Evolutionary conservation across 2,113 vertebrate species (phyloP).

Genomic region (Polyodon spathula): DNA sequence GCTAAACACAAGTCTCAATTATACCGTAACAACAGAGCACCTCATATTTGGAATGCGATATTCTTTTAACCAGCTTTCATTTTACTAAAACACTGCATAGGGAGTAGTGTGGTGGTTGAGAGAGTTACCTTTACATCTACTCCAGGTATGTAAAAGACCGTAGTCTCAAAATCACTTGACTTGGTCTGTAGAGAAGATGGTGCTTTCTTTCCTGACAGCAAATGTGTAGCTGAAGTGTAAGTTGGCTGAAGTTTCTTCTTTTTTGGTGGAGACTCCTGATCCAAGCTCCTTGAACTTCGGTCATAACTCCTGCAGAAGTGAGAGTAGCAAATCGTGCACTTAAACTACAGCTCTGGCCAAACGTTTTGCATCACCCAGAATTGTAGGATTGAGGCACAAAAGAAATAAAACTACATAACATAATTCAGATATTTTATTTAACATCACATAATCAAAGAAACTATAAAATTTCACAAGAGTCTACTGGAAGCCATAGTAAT

Average conservation of each 20-base stretch:
- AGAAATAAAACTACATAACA: too few relatives aligned
- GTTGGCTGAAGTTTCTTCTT: constrained; percentile 87
- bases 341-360: too few relatives aligned
- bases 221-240: constrained; percentile 79
- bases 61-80: too few relatives aligned
- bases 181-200: constrained; percentile 89
- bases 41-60: too few relatives aligned
- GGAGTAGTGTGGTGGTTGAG: not conserved
- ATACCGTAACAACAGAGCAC: too few relatives aligned
- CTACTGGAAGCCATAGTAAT: too few relatives aligned
- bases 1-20: too few relatives aligned
- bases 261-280: constrained; percentile 93
- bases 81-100: not conserved
- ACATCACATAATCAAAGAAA: too few relatives aligned
- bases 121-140: constrained; percentile 88
- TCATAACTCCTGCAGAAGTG: constrained; percentile 73
- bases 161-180: constrained; percentile 83
- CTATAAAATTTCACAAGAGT: too few relatives aligned
- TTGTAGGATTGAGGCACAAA: too few relatives aligned
- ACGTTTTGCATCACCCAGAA: too few relatives aligned
- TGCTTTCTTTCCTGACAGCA: constrained; percentile 83
- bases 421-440: too few relatives aligned
- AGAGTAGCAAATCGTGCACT: not conserved
- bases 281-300: constrained; percentile 79
- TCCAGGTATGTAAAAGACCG: constrained; percentile 96